Evolutionary conservation across 1,140 invertebrate genomes (phyloP).

Genomic region (Belonocnema kinseyi): DNA sequence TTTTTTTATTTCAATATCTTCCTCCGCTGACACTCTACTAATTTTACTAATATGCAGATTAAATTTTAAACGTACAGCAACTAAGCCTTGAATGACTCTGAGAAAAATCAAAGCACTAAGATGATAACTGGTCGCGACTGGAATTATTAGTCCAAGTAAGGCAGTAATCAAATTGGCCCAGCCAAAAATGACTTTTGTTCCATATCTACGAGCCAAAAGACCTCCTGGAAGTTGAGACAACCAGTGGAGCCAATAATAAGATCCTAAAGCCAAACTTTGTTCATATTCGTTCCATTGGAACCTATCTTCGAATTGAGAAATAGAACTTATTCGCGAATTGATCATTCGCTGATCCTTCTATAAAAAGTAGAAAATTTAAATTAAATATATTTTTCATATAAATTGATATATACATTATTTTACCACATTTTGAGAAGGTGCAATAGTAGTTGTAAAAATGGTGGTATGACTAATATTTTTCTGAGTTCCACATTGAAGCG

Average conservation of each 20-base stretch:
- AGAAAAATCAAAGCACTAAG: constrained; percentile 79
- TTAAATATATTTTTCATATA: too few relatives aligned
- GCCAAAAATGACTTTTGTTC: constrained; percentile 84
- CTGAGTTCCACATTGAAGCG: constrained; percentile 52
- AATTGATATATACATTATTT: too few relatives aligned
- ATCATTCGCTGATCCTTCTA: not conserved
- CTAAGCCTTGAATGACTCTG: constrained; percentile 83
- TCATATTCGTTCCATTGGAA: constrained; percentile 83
- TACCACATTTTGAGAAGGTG: not conserved
- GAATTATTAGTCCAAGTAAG: constrained; percentile 83
- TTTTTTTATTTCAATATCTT: too few relatives aligned
- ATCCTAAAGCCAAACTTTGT: constrained; percentile 82
- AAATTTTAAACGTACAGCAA: constrained; percentile 77
- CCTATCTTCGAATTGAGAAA: constrained; percentile 60
- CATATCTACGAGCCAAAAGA: constrained; percentile 81
- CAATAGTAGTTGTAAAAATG: not conserved
- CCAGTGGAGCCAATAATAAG: constrained; percentile 87
- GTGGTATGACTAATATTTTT: not conserved
- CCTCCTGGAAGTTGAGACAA: constrained; percentile 85
- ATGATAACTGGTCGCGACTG: constrained; percentile 79
- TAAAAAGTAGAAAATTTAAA: too few relatives aligned
- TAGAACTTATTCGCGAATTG: not conserved
- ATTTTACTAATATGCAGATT: not conserved
- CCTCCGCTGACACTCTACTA: too few relatives aligned
- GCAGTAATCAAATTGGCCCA: constrained; percentile 81